Evolutionary conservation across 2,888 invertebrate species (phyloP).

Genomic region (Aplocera efformata): DNA sequence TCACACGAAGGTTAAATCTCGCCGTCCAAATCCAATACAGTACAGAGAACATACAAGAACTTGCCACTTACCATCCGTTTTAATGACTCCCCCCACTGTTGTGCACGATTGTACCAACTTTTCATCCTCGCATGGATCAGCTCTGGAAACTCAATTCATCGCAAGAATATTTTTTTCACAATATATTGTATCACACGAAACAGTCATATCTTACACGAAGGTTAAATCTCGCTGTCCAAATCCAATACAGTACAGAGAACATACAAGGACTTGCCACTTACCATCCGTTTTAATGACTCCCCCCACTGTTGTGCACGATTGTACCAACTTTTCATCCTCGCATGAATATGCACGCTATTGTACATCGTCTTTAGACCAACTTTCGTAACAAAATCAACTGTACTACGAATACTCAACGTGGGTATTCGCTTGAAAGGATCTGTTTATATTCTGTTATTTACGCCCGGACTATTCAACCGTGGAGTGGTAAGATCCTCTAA

Average conservation of each 20-base stretch:
- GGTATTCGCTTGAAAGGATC: constrained; percentile 12
- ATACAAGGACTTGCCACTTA: constrained; percentile 24
- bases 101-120: constrained; percentile 28
- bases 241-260: too few species aligned
- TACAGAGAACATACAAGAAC: too few species aligned
- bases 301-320: constrained; percentile 17
- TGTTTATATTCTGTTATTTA: constrained; percentile 53
- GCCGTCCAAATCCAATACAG: too few species aligned
- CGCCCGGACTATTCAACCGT: constrained; percentile 51
- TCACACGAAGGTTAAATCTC: constrained; percentile 1
- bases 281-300: constrained; percentile 23
- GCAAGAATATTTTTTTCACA: too few species aligned
- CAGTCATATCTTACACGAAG: too few species aligned
- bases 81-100: constrained; percentile 22
- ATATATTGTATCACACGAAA: too few species aligned
- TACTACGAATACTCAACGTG: neutral
- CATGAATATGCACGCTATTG: constrained; percentile 20
- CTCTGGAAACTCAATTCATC: too few species aligned
- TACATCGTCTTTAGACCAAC: constrained; percentile 5
- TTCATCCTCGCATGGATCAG: constrained; percentile 24
- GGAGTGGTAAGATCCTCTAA: constrained; percentile 44
- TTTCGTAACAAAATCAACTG: constrained; percentile 1
- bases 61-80: constrained; percentile 22
- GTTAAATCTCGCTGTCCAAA: neutral
- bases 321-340: constrained; percentile 27